Evolutionary conservation across 2,888 invertebrate genomes (phyloP), one percentile per base, ranked within the genome.

Genomic region (Peribatodes rhomboidaria): DNA sequence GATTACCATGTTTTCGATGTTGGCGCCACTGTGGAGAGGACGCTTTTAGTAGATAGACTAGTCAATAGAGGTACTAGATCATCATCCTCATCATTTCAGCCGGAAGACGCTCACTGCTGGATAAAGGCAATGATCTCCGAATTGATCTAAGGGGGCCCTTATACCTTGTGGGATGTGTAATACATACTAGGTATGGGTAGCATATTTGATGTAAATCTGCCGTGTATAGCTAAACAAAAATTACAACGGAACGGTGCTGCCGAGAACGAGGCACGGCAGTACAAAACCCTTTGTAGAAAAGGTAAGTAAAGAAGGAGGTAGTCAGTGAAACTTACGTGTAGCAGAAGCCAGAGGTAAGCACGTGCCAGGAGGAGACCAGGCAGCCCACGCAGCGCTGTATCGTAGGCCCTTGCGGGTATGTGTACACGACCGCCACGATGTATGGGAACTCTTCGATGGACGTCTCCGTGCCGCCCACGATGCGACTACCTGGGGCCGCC

Each of bases 351-450:
- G 84, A 55, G 1, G 85, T 83, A 2, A 89, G 57, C 0, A 81
- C 78, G 62, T 89, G 89, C 76, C 75, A 88, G 0, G 89, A 89
- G 0, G 88, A 88, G n/a, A 89, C 55, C 8, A 89, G 74, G 1
- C 80, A 65, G 3, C 88, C 89, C 2, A 85, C 86, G 68, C 89
- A 89, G 9, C 89, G 78, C 69, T 88, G 89, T 4, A 88, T 63
- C 2, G 71, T 75, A 1, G 83, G 74, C 0, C 77, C 71, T n/a
- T n/a, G n/a, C 0, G 85, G 79, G 74, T 89, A 87, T 20, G 50
- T 67, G 72, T 89, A 89, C 1, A 73, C 67, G 14, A 79, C 41
- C 0, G 89, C 73, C 0, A 77, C 76, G 13, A 79, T 72, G 72
- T 81, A 87, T 0, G 89, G 88, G 69, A 77, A 82, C 50, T 87